Evolutionary conservation across 1,140 invertebrate species (phyloP).

Genomic region (Pseudomyrmex concolor): DNA sequence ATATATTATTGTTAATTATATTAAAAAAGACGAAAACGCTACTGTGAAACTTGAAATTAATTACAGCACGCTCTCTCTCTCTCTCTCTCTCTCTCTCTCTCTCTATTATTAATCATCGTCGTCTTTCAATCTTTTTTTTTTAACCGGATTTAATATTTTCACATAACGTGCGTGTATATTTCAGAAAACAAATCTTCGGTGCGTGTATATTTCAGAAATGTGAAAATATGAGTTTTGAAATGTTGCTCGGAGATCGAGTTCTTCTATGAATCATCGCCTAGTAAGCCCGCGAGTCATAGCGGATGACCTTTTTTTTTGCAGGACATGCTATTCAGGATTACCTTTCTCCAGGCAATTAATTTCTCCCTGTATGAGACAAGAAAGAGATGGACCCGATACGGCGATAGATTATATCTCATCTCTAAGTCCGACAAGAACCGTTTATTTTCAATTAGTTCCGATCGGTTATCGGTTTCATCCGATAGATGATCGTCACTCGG

Average conservation of each 20-base stretch:
- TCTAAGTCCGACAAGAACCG: conserved; percentile 15
- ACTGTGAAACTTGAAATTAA: conserved; percentile 16
- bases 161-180: neutral
- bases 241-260: neutral
- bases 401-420: conserved; percentile 15
- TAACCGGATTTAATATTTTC: conserved; percentile 2
- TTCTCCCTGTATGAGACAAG: conserved; percentile 37
- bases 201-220: too few relatives aligned
- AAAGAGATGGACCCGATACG: neutral
- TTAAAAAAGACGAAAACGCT: conserved; percentile 10
- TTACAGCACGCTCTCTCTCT: conserved; percentile 7
- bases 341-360: conserved; percentile 52
- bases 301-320: conserved; percentile 50
- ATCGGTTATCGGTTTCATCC: conserved; percentile 7
- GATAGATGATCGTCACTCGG: conserved; percentile 16
- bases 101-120: neutral
- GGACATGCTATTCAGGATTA: neutral
- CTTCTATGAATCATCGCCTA: conserved; percentile 11
- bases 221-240: neutral
- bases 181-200: too few relatives aligned
- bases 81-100: too few relatives aligned
- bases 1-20: conserved; percentile 29
- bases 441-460: conserved; percentile 25
- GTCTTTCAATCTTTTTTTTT: neutral
- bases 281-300: conserved; percentile 3